Evolutionary conservation across 1,140 invertebrate species (phyloP).

Genomic region (Leptinotarsa lineolata): DNA sequence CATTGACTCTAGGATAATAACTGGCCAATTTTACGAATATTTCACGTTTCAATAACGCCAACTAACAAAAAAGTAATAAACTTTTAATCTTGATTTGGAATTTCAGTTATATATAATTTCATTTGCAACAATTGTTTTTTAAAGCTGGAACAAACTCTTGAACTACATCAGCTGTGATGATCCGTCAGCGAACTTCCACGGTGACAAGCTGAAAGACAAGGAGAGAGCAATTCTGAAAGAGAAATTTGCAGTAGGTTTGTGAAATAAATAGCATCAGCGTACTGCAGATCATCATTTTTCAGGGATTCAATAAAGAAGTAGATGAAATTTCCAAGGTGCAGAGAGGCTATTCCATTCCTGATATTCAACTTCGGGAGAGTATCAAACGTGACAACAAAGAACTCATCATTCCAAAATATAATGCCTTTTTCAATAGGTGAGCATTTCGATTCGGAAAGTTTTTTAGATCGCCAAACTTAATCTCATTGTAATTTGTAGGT

Average conservation of each 20-base stretch:
- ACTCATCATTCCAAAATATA: conserved; percentile 82
- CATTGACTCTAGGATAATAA: too few species aligned
- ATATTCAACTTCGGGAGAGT: conserved; percentile 81
- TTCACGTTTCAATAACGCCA: too few species aligned
- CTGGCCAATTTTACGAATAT: too few species aligned
- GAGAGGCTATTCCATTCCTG: conserved; percentile 90
- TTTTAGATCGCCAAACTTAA: neutral
- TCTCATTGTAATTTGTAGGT: conserved; percentile 58
- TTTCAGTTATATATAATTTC: too few species aligned
- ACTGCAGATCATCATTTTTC: conserved; percentile 45
- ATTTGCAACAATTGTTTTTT: conserved; percentile 38
- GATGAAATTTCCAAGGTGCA: conserved; percentile 86
- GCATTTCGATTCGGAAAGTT: conserved; percentile 30
- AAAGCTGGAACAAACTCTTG: conserved; percentile 82
- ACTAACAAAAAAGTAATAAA: too few species aligned
- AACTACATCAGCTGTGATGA: conserved; percentile 75
- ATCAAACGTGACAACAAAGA: conserved; percentile 86
- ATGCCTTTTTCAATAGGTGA: conserved; percentile 76
- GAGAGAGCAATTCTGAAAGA: conserved; percentile 92
- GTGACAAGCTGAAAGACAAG: conserved; percentile 82
- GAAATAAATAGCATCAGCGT: neutral
- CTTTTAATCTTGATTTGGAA: too few species aligned
- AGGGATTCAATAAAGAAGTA: conserved; percentile 94
- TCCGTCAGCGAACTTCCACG: conserved; percentile 62
- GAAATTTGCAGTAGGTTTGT: conserved; percentile 77